A percentile compares a stretch with the other conserved stretches of the same genome.
phyloP scores from a whole-genome alignment of 2,797 vertebrate genomes.

The Orestias chungarensis region DNA sequence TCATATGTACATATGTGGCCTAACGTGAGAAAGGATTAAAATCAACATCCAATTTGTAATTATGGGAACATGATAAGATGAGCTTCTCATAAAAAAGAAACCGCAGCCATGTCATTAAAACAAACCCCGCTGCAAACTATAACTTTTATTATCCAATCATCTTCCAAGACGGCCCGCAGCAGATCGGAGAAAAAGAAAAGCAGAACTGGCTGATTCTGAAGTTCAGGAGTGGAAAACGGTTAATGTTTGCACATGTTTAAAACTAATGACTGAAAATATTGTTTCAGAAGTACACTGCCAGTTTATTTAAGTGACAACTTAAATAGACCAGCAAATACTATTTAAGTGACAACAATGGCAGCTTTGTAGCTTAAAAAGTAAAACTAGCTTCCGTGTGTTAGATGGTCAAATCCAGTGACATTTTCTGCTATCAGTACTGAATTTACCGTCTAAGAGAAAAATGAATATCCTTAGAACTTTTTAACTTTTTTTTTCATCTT shows the following conservation, averaged over 20 bases:
- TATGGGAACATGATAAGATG: constrained; percentile 20
- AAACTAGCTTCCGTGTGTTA: too few species aligned
- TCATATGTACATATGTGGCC: constrained; percentile 18
- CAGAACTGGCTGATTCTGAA: constrained; percentile 3
- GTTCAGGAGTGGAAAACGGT: background rate
- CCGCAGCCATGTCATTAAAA: constrained; percentile 18
- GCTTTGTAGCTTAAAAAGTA: too few species aligned
- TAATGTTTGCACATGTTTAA: background rate
- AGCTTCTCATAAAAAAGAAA: constrained; percentile 24
- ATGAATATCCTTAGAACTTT: too few species aligned
- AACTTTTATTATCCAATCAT: constrained; percentile 19
- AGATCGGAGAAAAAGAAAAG: background rate
- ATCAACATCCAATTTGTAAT: constrained; percentile 20
- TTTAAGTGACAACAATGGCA: too few species aligned
- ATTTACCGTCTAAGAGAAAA: too few species aligned
- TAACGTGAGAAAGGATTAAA: constrained; percentile 28
- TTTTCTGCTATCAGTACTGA: too few species aligned
- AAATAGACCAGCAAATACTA: too few species aligned
- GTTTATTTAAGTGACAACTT: too few species aligned
- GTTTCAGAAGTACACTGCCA: constrained; percentile 3
- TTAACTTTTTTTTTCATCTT: too few species aligned
- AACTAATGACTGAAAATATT: background rate
- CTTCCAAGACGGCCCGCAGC: background rate
- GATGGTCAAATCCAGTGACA: too few species aligned
- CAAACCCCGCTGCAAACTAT: constrained; percentile 3